Percentiles rank a stretch among this genome's conserved stretches.
phyloP scores from a whole-genome alignment of 2,113 vertebrate genomes.

The Proterorhinus semilunaris region DNA sequence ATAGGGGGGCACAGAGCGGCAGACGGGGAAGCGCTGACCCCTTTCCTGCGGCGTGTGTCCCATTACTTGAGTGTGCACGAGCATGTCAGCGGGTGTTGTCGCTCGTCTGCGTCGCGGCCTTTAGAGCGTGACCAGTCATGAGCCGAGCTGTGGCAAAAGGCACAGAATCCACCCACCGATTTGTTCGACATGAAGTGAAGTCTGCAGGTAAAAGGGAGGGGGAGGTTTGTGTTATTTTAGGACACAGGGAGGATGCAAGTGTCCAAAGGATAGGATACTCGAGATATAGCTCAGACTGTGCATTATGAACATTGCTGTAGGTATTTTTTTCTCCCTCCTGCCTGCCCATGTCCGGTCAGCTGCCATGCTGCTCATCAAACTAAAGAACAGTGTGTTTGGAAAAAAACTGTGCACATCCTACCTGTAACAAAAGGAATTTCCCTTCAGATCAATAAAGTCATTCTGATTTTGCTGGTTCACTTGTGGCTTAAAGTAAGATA shows the following conservation, averaged over 20 bases:
- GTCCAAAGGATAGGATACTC: not conserved
- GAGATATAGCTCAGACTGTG: not conserved
- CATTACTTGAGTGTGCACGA: conserved; percentile 63
- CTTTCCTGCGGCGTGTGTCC: conserved; percentile 49
- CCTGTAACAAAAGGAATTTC: too few relatives aligned
- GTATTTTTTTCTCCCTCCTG: not conserved
- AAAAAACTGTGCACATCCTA: too few relatives aligned
- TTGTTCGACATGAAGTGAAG: conserved; percentile 4
- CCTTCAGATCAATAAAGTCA: not conserved
- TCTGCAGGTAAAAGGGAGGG: not conserved
- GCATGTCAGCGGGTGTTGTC: conserved; percentile 44
- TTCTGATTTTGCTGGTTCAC: not conserved
- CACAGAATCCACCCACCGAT: not conserved
- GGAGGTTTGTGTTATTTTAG: not conserved
- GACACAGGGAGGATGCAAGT: not conserved
- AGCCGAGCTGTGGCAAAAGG: conserved; percentile 2
- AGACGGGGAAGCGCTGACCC: conserved; percentile 68
- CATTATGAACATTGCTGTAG: too few relatives aligned
- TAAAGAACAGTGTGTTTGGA: too few relatives aligned
- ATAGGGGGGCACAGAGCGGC: conserved; percentile 34
- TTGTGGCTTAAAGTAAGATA: not conserved
- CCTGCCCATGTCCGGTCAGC: too few relatives aligned
- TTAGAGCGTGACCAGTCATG: conserved; percentile 19
- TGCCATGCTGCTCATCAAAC: too few relatives aligned
- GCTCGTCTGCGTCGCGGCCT: conserved; percentile 16